phyloP scores from a whole-genome alignment of 2,888 invertebrate genomes.

The Melinopterus prodromus region DNA sequence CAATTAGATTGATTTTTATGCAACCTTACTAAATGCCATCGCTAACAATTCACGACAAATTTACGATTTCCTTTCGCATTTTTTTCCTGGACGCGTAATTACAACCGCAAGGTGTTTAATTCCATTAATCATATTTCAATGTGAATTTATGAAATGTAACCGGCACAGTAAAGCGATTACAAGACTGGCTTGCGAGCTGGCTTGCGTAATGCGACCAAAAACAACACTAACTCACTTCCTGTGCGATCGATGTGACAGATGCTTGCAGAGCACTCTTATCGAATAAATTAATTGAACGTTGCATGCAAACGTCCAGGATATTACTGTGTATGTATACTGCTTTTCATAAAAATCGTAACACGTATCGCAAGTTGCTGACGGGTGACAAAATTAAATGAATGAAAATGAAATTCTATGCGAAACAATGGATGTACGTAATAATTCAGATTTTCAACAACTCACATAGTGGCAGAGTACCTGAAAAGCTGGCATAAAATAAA shows the following conservation, averaged over 20 bases:
- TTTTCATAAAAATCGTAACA: no score
- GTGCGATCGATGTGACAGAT: not conserved
- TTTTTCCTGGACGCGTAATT: not conserved
- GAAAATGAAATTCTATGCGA: no score
- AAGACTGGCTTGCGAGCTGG: not conserved
- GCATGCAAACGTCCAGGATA: no score
- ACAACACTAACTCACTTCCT: not conserved
- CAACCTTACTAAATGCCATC: not conserved
- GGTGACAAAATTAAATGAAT: no score
- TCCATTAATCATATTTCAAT: not conserved
- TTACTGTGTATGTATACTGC: no score
- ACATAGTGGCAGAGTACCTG: no score
- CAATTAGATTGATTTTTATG: conserved; percentile 4
- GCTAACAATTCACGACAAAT: not conserved
- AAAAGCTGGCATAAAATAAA: no score
- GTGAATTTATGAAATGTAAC: not conserved
- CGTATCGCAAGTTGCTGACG: no score
- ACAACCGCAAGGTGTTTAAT: not conserved
- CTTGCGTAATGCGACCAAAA: not conserved
- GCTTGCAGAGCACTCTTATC: not conserved
- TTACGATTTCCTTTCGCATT: not conserved
- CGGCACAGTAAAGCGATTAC: not conserved
- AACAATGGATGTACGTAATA: no score
- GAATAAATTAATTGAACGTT: not conserved
- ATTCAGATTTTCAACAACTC: no score